Base-by-base conservation (phyloP, 2,888 invertebrate genomes). In the Spilarctia lutea region DNA sequence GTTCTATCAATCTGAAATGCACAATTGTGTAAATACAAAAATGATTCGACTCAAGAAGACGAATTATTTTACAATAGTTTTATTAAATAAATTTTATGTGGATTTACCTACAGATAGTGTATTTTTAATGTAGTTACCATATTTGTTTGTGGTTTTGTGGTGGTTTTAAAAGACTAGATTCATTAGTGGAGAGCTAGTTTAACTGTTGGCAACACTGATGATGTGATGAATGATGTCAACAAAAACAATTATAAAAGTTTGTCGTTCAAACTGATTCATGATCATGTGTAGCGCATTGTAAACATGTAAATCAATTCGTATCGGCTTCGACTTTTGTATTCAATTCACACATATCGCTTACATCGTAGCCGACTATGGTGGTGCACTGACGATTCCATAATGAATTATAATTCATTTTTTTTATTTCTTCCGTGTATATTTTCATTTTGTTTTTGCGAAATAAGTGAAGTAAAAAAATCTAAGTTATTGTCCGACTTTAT, bases 401-500 rank as follows among this genome's bases (percentile, higher is more conserved):
- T 94, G 94, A 82, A 81, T 82, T 84, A 77, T 75, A 83, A 75
- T 74, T 87, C 83, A 78, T 75, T 86, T 79, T 86, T 85, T 82
- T 85, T 88, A 78, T 72, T 89, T 74, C 77, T 86, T 76, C 77
- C 86, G 80, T 79, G 82, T 80, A 81, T 93, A 80, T 73, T 89
- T 83, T 82, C 84, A 48, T 75, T 80, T 79, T 88, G 90, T 86
- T 89, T 86, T 68, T 87, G 91, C 78, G 92, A 94, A 79, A 73
- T 93, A 75, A 89, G 84, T 85, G 71, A 82, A 65, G 89, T 89
- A 72, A 87, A 85, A 78, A 91, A 90, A 79, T 88, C 87, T 42
- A 92, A 90, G 75, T 85, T 93, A 74, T 90, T 91, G 76, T 91
- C 87, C 90, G 92, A 88, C 79, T 94, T 96, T 80, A 84, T 96